These are phyloP conservation scores for Pediacus dermestoides DNA, from an alignment of 2,888 invertebrate species.

Conservation along the genomic window DNA sequence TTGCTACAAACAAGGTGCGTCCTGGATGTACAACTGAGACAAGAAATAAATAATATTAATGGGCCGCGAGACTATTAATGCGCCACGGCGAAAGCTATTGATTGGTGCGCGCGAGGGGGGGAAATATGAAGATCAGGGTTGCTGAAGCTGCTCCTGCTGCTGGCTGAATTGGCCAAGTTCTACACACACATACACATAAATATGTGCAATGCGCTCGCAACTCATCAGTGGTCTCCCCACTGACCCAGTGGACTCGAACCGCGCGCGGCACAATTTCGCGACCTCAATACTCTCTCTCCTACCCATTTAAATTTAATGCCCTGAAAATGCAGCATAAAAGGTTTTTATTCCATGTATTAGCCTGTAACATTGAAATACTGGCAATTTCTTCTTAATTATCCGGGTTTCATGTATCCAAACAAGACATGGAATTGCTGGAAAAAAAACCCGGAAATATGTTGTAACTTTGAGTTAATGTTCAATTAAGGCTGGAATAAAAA, in stretches of 20 bases:
- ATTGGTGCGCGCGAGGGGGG: slow-evolving; percentile 11
- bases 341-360: no score
- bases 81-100: slow-evolving; percentile 14
- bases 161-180: no score
- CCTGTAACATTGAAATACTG: no score
- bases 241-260: slow-evolving; percentile 12
- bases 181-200: neutral
- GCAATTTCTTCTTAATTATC: no score
- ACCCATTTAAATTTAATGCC: neutral
- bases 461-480: no score
- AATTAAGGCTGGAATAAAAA: no score
- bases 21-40: slow-evolving; percentile 5
- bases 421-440: no score
- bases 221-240: no score
- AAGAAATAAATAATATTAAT: slow-evolving; percentile 20
- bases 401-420: no score
- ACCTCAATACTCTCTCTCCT: neutral
- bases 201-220: slow-evolving; percentile 6
- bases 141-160: slow-evolving; percentile 4
- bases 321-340: no score
- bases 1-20: slow-evolving; percentile 15
- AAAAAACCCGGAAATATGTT: no score
- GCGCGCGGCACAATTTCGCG: neutral
- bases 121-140: slow-evolving; percentile 10
- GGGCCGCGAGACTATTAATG: slow-evolving; percentile 12